A percentile compares a stretch with the other conserved stretches of the same genome.
These are phyloP conservation scores for Nannospalax galili DNA, from an alignment of 2,113 vertebrate species.

Conservation along the genomic window DNA sequence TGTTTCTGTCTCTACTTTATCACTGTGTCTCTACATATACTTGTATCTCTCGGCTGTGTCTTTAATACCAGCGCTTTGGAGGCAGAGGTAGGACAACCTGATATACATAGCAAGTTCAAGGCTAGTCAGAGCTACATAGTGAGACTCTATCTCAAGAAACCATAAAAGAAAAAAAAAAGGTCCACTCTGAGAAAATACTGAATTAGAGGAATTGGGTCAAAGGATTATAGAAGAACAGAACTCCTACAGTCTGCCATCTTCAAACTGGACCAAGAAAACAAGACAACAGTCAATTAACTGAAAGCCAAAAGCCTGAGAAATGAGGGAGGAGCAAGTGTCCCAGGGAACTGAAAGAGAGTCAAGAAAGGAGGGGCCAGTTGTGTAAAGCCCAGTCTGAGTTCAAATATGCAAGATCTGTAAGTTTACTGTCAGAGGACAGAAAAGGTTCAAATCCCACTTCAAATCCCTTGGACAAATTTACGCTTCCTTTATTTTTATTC, in stretches of 20 bases:
- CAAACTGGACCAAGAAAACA: not conserved
- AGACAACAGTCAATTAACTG: not conserved
- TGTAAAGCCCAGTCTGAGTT: not conserved
- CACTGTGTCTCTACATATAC: not conserved
- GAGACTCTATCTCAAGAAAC: not conserved
- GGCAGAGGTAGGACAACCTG: too few relatives aligned
- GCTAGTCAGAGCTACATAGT: too few relatives aligned
- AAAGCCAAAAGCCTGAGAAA: not conserved
- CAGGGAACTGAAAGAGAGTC: fast-evolving
- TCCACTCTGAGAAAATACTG: conserved; percentile 3
- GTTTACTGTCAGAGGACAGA: not conserved
- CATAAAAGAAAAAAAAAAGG: too few relatives aligned
- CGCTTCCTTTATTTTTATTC: not conserved
- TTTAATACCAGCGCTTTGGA: too few relatives aligned
- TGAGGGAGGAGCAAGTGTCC: fast-evolving
- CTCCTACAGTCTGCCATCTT: not conserved
- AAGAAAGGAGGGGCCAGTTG: not conserved
- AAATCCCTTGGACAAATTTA: not conserved
- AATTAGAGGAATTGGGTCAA: not conserved
- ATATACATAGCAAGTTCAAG: too few relatives aligned
- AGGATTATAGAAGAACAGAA: not conserved
- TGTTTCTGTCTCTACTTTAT: not conserved
- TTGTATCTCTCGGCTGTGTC: not conserved
- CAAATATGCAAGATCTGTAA: not conserved
- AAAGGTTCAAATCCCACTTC: not conserved